Base-by-base conservation (phyloP, 2,888 invertebrate species). In the Elysia crispata region DNA sequence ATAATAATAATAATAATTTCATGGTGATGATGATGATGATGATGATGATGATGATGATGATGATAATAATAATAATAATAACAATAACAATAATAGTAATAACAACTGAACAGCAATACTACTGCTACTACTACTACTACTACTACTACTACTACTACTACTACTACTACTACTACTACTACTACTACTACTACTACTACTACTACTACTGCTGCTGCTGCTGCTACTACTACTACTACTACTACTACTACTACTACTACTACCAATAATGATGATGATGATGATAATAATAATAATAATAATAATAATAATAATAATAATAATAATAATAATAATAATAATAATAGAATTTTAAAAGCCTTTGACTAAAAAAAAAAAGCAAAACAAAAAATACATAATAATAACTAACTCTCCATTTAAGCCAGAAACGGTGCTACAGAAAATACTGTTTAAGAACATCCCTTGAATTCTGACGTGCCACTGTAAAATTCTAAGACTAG, bases 231-330 rank as follows among this genome's bases (percentile, higher is more conserved):
- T 72, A 72, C 72, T 41, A 72, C 72, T 72, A 72, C 49, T 72
- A 72, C 72, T 41, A 72, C 72, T 72, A 41, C 72, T 72, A 72
- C 72, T 72, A 72, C 72, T 72, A 72, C 72, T 72, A 72, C 72
- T 49, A 72, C 72, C 28, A 41, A 20, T 77, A 54, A 41, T 72
- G 49, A 41, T 41, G 49, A n/a, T 72, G 49, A 41, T 15, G 20
- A n/a, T 72, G 49, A 41, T 72, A 72, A 41, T 72, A 72, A 41
- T 72, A 72, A 41, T 72, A 72, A 49, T 64, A 77, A 25, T 31
- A 77, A 41, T 62, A 64, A 1, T 72, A 72, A 41, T 72, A 72
- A 41, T 72, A 72, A 41, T 72, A 72, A 41, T 72, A 72, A 41
- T 41, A 72, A 41, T 49, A n/a, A n/a, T n/a, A n/a, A n/a, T n/a